Conservation (phyloP, 2,797 vertebrate genomes). For the Danio kyathit region DNA sequence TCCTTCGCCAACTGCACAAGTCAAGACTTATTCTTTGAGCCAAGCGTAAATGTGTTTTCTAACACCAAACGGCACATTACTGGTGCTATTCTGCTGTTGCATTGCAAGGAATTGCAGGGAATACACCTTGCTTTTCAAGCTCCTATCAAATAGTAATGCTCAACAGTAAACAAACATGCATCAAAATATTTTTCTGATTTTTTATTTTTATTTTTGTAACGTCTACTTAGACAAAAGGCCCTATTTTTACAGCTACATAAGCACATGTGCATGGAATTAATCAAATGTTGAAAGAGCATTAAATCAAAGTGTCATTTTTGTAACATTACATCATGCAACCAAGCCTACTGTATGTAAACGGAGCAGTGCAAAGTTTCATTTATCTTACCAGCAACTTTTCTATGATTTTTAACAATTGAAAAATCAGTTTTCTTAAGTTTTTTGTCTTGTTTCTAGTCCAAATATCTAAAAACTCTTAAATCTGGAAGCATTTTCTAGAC, state of each 20-base stretch:
- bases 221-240: neutral
- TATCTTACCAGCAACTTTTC: too few relatives aligned
- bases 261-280: neutral
- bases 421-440: too few relatives aligned
- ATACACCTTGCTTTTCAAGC: neutral
- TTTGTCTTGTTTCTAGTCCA: too few relatives aligned
- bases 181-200: neutral
- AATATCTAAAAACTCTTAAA: too few relatives aligned
- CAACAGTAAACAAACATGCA: neutral
- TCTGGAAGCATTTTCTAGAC: too few relatives aligned
- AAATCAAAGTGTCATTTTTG: neutral
- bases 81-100: neutral
- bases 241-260: neutral
- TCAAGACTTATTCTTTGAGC: constrained; percentile 49
- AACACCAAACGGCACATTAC: neutral
- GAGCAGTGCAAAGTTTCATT: neutral
- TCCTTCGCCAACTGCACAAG: constrained; percentile 62
- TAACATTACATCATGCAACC: neutral
- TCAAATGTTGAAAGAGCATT: neutral
- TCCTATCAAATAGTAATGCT: neutral
- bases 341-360: neutral
- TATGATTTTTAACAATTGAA: too few relatives aligned
- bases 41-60: neutral
- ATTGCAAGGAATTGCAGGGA: neutral
- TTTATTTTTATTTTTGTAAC: neutral